phyloP scores from a whole-genome alignment of 2,888 invertebrate genomes.

The Pherbina coryleti region DNA sequence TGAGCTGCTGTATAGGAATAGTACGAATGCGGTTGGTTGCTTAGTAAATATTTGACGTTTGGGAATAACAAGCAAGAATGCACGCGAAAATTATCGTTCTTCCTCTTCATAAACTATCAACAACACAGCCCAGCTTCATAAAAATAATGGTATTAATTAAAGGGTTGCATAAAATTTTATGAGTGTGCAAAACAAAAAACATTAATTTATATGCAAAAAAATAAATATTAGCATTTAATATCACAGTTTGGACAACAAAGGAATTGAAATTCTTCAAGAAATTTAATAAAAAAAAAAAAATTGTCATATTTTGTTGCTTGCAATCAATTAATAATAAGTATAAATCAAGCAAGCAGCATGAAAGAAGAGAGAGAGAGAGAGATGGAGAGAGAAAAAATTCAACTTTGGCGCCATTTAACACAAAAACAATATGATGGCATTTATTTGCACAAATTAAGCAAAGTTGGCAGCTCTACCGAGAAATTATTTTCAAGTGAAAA shows the following conservation, averaged over 20 bases:
- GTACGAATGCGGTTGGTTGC: not conserved
- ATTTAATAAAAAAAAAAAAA: not conserved
- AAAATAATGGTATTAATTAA: not conserved
- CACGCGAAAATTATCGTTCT: not conserved
- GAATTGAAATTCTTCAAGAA: not conserved
- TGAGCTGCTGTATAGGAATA: not conserved
- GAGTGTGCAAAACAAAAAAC: too few species aligned
- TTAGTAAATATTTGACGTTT: not conserved
- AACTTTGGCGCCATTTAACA: not conserved
- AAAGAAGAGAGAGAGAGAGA: too few species aligned
- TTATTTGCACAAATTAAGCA: conserved; percentile 5
- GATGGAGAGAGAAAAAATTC: too few species aligned
- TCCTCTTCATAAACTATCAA: not conserved
- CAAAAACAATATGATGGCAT: conserved; percentile 22
- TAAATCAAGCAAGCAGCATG: not conserved
- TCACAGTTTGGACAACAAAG: too few species aligned
- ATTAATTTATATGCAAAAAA: too few species aligned
- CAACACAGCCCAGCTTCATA: not conserved
- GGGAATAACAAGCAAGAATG: too few species aligned
- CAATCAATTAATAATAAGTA: not conserved
- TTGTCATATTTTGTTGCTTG: not conserved
- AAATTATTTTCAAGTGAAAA: not conserved
- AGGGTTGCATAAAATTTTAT: not conserved
- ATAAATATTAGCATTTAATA: too few species aligned
- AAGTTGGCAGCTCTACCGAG: conserved; percentile 4